Evolutionary conservation across 1,140 invertebrate species (phyloP).

Genomic region (Harlomillsia oculata): DNA sequence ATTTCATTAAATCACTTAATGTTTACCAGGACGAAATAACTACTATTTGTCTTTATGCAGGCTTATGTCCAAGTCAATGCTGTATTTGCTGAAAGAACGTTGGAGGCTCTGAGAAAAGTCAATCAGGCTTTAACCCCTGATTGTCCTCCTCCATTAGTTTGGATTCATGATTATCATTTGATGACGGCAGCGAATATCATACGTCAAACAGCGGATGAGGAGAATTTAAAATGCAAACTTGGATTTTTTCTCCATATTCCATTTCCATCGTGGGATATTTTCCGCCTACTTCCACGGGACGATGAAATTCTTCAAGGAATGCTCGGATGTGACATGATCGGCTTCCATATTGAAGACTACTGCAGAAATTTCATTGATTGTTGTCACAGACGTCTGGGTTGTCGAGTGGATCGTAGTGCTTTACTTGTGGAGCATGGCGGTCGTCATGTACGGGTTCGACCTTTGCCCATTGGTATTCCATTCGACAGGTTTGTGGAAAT

Average conservation of each 20-base stretch:
- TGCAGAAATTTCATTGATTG: slow-evolving; percentile 86
- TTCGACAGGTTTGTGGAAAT: slow-evolving; percentile 74
- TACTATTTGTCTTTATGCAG: slow-evolving; percentile 28
- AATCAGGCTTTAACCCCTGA: slow-evolving; percentile 39
- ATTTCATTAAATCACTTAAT: background rate
- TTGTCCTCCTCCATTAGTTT: slow-evolving; percentile 61
- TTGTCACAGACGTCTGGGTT: slow-evolving; percentile 73
- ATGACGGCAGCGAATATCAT: slow-evolving; percentile 84
- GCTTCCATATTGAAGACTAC: slow-evolving; percentile 84
- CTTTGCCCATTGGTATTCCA: slow-evolving; percentile 76
- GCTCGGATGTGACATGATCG: slow-evolving; percentile 79
- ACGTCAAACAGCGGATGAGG: slow-evolving; percentile 64
- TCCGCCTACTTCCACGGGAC: slow-evolving; percentile 77
- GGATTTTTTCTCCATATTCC: slow-evolving; percentile 88
- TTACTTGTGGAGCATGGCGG: slow-evolving; percentile 76
- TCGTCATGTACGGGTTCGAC: slow-evolving; percentile 67
- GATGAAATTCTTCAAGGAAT: slow-evolving; percentile 85
- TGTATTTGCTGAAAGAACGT: slow-evolving; percentile 67
- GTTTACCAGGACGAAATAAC: background rate
- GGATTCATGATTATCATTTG: slow-evolving; percentile 87
- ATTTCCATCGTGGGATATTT: slow-evolving; percentile 85
- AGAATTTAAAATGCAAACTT: slow-evolving; percentile 63
- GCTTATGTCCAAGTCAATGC: slow-evolving; percentile 72
- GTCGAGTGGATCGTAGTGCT: slow-evolving; percentile 75
- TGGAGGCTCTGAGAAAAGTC: slow-evolving; percentile 56